Percentiles rank a stretch among this genome's conserved stretches.
Conservation (phyloP, 2,797 vertebrate genomes). For the Sebastes minor region DNA sequence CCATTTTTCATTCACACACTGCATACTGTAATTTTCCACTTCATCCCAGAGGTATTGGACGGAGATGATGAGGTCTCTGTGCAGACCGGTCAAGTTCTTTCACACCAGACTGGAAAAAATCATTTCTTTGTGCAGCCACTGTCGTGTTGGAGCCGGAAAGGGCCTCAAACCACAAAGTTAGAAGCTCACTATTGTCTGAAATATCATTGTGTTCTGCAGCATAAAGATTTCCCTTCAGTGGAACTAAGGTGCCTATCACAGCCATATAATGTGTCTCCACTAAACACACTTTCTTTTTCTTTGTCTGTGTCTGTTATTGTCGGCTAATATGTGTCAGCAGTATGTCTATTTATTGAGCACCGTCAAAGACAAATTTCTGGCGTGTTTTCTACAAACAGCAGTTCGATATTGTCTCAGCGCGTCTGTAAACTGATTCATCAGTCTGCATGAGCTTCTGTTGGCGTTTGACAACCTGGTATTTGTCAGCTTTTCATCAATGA, state of each 20-base stretch:
- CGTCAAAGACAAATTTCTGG: background rate
- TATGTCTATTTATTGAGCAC: background rate
- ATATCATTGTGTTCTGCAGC: background rate
- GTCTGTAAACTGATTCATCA: background rate
- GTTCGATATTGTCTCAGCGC: background rate
- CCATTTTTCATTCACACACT: background rate
- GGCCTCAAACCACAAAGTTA: background rate
- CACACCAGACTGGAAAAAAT: background rate
- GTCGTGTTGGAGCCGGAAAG: background rate
- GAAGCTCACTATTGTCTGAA: background rate
- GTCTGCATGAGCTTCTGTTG: background rate
- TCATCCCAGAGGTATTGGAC: background rate
- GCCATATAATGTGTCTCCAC: background rate
- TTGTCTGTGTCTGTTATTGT: background rate
- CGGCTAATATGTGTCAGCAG: background rate
- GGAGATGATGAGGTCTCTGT: background rate
- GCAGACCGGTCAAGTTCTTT: background rate
- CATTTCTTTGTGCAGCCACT: background rate
- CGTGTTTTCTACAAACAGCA: background rate
- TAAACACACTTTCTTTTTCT: too few species aligned
- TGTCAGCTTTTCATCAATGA: slow-evolving; percentile 11
- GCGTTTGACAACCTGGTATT: slow-evolving; percentile 4
- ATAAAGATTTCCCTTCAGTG: background rate
- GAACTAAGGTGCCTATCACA: background rate
- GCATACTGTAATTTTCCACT: background rate